These are phyloP conservation scores for Lethrus apterus DNA, from an alignment of 1,140 invertebrate species.

Conservation along the genomic window DNA sequence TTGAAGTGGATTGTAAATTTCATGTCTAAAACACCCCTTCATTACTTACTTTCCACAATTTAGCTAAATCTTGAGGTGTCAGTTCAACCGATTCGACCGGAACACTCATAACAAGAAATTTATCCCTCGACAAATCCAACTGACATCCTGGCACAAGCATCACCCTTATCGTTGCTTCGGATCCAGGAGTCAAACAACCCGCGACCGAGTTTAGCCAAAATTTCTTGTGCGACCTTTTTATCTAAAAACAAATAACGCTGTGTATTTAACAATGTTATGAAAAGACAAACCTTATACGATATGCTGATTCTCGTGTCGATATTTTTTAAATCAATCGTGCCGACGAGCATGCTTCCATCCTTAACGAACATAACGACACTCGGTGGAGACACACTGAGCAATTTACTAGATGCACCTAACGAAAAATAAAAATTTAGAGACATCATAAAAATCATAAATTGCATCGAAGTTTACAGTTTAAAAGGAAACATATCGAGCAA, in stretches of 20 bases:
- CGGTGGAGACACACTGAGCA: slow-evolving; percentile 47
- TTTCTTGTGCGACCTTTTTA: slow-evolving; percentile 78
- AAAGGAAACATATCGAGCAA: too few relatives aligned
- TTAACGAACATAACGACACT: slow-evolving; percentile 57
- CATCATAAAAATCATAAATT: too few relatives aligned
- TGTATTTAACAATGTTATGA: slow-evolving; percentile 9
- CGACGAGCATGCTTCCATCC: slow-evolving; percentile 55
- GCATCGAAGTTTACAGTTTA: too few relatives aligned
- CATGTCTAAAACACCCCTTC: too few relatives aligned
- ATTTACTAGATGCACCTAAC: slow-evolving; percentile 7
- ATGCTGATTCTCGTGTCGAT: slow-evolving; percentile 52
- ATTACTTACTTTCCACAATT: slow-evolving; percentile 58
- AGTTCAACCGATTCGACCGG: slow-evolving; percentile 45
- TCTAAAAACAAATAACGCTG: slow-evolving; percentile 44
- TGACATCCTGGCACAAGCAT: slow-evolving; percentile 49
- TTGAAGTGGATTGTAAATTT: too few relatives aligned
- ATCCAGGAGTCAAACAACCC: slow-evolving; percentile 59
- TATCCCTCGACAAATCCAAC: slow-evolving; percentile 51
- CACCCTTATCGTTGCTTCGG: slow-evolving; percentile 45
- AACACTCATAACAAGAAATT: slow-evolving; percentile 64
- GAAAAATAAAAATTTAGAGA: too few relatives aligned
- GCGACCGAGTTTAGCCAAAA: slow-evolving; percentile 81
- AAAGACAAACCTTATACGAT: slow-evolving; percentile 63
- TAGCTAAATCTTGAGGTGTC: slow-evolving; percentile 43
- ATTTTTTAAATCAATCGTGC: slow-evolving; percentile 61